A percentile compares a stretch with the other conserved stretches of the same genome.
These are phyloP conservation scores for Agrotis segetum DNA, from an alignment of 2,888 invertebrate species.

Conservation along the genomic window DNA sequence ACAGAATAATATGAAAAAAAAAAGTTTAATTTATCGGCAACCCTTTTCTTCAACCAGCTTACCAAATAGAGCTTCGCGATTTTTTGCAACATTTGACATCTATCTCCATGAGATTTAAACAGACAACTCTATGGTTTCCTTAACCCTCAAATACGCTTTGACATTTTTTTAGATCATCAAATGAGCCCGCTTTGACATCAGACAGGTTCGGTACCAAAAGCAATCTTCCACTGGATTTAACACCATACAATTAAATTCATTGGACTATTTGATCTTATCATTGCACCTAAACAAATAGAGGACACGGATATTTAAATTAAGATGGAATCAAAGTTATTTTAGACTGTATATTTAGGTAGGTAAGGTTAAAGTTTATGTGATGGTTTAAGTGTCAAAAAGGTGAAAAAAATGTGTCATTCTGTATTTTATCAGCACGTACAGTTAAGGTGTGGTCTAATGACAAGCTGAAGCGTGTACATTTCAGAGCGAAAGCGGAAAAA, in stretches of 20 bases:
- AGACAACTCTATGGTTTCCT: conserved; percentile 27
- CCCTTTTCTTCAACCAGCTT: not conserved
- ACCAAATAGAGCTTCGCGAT: not conserved
- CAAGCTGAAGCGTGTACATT: conserved; percentile 26
- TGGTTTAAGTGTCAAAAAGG: not conserved
- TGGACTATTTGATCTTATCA: conserved; percentile 73
- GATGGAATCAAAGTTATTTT: not conserved
- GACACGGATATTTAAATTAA: not conserved
- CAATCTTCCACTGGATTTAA: conserved; percentile 76
- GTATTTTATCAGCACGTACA: conserved; percentile 58
- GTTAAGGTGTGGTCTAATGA: conserved; percentile 45
- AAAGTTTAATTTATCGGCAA: not conserved
- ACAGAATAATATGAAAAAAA: not conserved
- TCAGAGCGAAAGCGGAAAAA: too few species aligned
- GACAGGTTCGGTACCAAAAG: conserved; percentile 72
- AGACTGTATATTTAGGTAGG: accelerated
- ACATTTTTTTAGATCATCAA: not conserved
- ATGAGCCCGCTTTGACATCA: conserved; percentile 23
- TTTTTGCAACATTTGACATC: conserved; percentile 32
- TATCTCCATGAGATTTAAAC: conserved; percentile 28
- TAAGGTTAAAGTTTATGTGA: conserved; percentile 37
- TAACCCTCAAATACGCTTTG: conserved; percentile 5
- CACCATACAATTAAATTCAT: conserved; percentile 66
- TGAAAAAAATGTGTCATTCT: conserved; percentile 57
- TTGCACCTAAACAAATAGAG: conserved; percentile 84